A percentile compares a stretch with the other conserved stretches of the same genome.
phyloP scores from a whole-genome alignment of 2,888 invertebrate genomes.

The Hirtodrosophila histrioides region DNA sequence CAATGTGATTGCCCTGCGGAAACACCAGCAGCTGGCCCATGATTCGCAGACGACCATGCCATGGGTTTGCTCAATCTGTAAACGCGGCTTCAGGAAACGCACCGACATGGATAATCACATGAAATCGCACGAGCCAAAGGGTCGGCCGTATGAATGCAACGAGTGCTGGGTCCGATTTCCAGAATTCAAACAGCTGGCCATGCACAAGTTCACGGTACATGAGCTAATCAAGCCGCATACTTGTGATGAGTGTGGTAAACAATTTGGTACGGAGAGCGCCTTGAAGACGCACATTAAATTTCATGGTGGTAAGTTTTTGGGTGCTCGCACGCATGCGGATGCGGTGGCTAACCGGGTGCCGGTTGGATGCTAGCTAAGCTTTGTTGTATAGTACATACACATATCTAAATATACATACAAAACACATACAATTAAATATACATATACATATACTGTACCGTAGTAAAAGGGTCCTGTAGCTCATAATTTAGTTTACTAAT shows the following conservation, averaged over 20 bases:
- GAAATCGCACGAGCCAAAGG: constrained; percentile 81
- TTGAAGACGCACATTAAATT: constrained; percentile 80
- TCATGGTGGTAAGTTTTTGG: constrained; percentile 77
- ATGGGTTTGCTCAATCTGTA: constrained; percentile 79
- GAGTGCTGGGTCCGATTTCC: constrained; percentile 81
- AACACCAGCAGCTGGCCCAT: constrained; percentile 79
- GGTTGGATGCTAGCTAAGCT: constrained; percentile 49
- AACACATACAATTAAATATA: constrained; percentile 5
- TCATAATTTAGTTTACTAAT: constrained; percentile 52
- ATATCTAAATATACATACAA: constrained; percentile 4
- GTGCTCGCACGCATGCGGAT: constrained; percentile 53
- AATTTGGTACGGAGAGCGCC: constrained; percentile 82
- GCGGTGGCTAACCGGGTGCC: constrained; percentile 61
- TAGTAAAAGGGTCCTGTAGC: constrained; percentile 10
- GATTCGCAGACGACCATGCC: constrained; percentile 72
- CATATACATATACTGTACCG: constrained; percentile 4
- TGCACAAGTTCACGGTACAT: constrained; percentile 82
- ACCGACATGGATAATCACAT: constrained; percentile 81
- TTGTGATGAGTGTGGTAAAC: constrained; percentile 80
- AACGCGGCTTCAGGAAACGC: constrained; percentile 80
- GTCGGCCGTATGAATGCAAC: constrained; percentile 81
- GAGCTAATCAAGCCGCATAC: constrained; percentile 79
- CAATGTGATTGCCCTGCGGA: constrained; percentile 77
- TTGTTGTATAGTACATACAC: constrained; percentile 18
- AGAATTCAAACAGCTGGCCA: constrained; percentile 77